These are phyloP conservation scores for Drosophila sechellia DNA, from an alignment of 1,140 invertebrate genomes.

Conservation along the genomic window DNA sequence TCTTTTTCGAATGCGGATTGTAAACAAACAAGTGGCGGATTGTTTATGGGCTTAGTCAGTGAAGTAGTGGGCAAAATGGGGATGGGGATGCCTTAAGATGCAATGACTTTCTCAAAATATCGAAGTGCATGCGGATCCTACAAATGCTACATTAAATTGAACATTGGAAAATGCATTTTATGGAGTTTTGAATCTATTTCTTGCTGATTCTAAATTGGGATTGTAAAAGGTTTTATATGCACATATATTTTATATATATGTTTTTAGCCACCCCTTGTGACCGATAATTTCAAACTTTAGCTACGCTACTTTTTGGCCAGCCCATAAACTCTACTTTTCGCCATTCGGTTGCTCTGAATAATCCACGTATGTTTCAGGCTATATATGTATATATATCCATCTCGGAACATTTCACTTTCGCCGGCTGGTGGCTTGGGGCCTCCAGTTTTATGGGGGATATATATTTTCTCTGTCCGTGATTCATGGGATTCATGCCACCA, in stretches of 20 bases:
- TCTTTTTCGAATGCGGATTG: conserved; percentile 18
- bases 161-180: not conserved
- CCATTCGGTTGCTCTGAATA: not conserved
- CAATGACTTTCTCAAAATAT: not conserved
- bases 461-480: conserved; percentile 20
- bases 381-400: not conserved
- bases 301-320: not conserved
- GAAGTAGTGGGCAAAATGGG: not conserved
- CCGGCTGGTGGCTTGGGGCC: not conserved
- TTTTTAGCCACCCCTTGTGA: not conserved
- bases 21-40: conserved; percentile 68
- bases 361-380: not conserved
- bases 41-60: conserved; percentile 20
- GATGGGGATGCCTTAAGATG: not conserved
- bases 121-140: not conserved
- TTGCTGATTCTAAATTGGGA: too few relatives aligned
- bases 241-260: too few relatives aligned
- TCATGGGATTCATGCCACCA: conserved; percentile 14
- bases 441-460: conserved; percentile 11
- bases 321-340: conserved; percentile 3
- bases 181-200: too few relatives aligned
- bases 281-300: too few relatives aligned
- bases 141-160: not conserved
- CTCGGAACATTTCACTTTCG: conserved; percentile 5
- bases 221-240: too few relatives aligned